phyloP scores from a whole-genome alignment of 2,888 invertebrate genomes.

The Rutpela maculata region DNA sequence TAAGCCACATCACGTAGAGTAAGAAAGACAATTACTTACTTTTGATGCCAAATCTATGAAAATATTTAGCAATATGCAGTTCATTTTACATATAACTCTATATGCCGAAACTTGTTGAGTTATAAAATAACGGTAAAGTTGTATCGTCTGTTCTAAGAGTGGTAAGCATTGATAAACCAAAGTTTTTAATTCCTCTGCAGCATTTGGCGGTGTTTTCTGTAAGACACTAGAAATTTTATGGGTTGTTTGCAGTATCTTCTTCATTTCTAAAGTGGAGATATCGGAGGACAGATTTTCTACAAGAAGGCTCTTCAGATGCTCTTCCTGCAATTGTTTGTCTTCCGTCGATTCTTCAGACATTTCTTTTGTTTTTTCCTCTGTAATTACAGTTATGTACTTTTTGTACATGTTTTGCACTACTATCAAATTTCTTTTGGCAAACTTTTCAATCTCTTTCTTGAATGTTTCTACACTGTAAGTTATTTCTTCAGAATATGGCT shows the following conservation, averaged over 20 bases:
- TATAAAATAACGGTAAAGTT: constrained; percentile 87
- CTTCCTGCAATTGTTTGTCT: constrained; percentile 76
- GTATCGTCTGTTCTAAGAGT: constrained; percentile 85
- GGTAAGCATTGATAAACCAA: constrained; percentile 75
- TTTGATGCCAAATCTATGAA: constrained; percentile 89
- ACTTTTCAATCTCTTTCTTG: constrained; percentile 51
- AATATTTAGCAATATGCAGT: constrained; percentile 87
- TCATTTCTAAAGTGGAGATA: constrained; percentile 77
- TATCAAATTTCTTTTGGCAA: constrained; percentile 54
- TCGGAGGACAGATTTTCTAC: constrained; percentile 80
- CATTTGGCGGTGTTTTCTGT: constrained; percentile 70
- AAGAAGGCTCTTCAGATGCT: constrained; percentile 82
- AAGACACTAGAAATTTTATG: constrained; percentile 71
- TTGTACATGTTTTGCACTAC: constrained; percentile 62
- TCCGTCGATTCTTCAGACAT: constrained; percentile 66
- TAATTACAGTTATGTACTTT: constrained; percentile 52
- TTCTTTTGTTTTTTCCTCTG: constrained; percentile 59
- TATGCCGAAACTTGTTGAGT: constrained; percentile 87
- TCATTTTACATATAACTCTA: constrained; percentile 87
- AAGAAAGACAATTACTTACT: constrained; percentile 69
- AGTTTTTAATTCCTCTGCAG: constrained; percentile 60
- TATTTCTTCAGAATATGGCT: constrained; percentile 35
- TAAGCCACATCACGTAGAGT: background rate
- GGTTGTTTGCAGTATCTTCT: constrained; percentile 68
- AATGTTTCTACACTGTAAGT: constrained; percentile 39